Conservation (phyloP, 2,888 invertebrate species). For the Drosophila tripunctata region DNA sequence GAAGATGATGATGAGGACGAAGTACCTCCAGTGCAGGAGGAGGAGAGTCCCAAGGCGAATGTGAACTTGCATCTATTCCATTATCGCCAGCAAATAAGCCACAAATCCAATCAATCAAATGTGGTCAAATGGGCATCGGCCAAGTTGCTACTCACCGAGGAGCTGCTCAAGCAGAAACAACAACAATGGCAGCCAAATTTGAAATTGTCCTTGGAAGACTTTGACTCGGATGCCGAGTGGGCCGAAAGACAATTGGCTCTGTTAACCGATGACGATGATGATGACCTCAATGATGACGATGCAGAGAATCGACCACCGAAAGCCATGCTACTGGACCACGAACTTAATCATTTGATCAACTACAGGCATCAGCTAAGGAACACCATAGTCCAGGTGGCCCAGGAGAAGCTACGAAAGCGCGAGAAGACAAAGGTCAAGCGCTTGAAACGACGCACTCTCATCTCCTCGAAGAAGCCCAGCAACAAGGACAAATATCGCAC, state of each 20-base stretch:
- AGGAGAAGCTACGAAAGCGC: constrained; percentile 55
- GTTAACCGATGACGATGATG: constrained; percentile 45
- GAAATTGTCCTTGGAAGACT: neutral
- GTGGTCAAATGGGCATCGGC: constrained; percentile 69
- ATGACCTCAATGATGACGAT: constrained; percentile 31
- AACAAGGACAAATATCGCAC: constrained; percentile 51
- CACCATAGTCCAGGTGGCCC: constrained; percentile 52
- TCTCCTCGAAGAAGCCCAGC: constrained; percentile 71
- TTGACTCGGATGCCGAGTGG: constrained; percentile 35
- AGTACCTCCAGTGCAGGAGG: neutral
- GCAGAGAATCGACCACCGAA: constrained; percentile 45
- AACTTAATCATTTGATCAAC: constrained; percentile 54
- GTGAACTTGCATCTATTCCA: constrained; percentile 60
- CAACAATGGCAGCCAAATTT: constrained; percentile 2
- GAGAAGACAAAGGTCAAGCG: constrained; percentile 66
- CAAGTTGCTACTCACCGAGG: constrained; percentile 73
- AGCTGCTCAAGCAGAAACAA: constrained; percentile 61
- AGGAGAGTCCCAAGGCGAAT: constrained; percentile 23
- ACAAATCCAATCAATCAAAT: constrained; percentile 57
- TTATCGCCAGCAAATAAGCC: constrained; percentile 65
- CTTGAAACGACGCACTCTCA: constrained; percentile 64
- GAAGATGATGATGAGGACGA: neutral
- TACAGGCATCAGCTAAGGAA: constrained; percentile 62
- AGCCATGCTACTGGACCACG: neutral
- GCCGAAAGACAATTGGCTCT: constrained; percentile 38